Percentiles rank a stretch among this genome's conserved stretches.
phyloP scores from a whole-genome alignment of 2,113 vertebrate species.

The Malurus elegans region DNA sequence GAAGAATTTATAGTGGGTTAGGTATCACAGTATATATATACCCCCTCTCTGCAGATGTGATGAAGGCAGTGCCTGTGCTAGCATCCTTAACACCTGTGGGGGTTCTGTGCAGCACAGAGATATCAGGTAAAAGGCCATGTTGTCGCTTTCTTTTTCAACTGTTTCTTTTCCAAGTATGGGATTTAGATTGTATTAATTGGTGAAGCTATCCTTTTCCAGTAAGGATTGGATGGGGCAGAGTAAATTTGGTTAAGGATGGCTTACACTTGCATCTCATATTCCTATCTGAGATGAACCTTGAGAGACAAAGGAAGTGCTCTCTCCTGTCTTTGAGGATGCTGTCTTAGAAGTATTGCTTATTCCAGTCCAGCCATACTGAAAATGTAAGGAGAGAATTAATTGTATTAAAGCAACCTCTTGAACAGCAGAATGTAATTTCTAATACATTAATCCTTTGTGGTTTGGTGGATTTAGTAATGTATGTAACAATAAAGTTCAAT shows the following conservation, averaged over 20 bases:
- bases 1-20: not conserved
- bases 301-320: not conserved
- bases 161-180: not conserved
- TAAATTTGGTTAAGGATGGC: not conserved
- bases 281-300: not conserved
- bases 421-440: not conserved
- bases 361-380: not conserved
- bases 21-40: accelerated
- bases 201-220: not conserved
- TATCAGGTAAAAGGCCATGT: not conserved
- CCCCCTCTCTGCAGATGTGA: not conserved
- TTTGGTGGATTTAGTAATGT: not conserved
- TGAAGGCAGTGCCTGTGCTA: not conserved
- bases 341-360: not conserved
- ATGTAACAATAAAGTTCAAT: not conserved
- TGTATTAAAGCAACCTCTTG: not conserved
- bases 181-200: not conserved
- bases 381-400: not conserved
- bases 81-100: not conserved
- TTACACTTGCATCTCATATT: not conserved
- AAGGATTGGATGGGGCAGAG: not conserved
- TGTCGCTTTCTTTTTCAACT: not conserved
- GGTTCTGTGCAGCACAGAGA: not conserved
- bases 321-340: not conserved
- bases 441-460: not conserved